phyloP scores from a whole-genome alignment of 2,113 vertebrate species.

The Agapornis roseicollis region DNA sequence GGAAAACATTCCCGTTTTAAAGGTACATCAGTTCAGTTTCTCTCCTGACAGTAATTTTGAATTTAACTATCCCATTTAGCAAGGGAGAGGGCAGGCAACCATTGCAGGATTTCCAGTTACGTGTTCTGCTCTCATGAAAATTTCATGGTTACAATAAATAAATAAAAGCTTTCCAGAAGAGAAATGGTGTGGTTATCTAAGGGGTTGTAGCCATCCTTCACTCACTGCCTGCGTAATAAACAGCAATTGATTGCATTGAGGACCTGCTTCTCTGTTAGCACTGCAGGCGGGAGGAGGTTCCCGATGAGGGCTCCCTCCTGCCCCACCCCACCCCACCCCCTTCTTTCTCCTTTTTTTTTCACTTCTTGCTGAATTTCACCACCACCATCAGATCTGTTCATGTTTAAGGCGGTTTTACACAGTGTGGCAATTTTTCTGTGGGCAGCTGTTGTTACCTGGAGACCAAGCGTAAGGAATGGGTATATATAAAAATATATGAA shows the following conservation, averaged over 20 bases:
- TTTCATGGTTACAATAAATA: slow-evolving; percentile 25
- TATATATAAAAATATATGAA: not conserved
- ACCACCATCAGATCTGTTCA: rapidly evolving
- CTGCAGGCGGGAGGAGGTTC: not conserved
- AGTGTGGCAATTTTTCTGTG: not conserved
- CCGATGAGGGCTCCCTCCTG: not conserved
- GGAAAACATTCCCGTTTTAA: not conserved
- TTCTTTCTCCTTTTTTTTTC: rapidly evolving
- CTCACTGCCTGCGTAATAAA: not conserved
- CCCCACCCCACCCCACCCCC: rapidly evolving
- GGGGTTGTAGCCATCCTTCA: not conserved
- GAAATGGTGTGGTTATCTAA: not conserved
- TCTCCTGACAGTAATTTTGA: not conserved
- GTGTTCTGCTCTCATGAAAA: slow-evolving; percentile 11
- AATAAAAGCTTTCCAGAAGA: slow-evolving; percentile 6
- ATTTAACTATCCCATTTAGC: not conserved
- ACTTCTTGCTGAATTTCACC: not conserved
- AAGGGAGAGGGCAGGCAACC: not conserved
- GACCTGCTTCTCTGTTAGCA: not conserved
- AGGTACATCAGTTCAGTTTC: not conserved
- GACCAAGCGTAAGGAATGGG: not conserved
- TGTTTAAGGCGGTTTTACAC: not conserved
- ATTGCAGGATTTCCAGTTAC: not conserved
- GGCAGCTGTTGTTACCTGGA: not conserved
- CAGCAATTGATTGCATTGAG: not conserved